These are phyloP conservation scores for Drosophila stalkeri DNA, from an alignment of 2,888 invertebrate genomes.

Conservation along the genomic window DNA sequence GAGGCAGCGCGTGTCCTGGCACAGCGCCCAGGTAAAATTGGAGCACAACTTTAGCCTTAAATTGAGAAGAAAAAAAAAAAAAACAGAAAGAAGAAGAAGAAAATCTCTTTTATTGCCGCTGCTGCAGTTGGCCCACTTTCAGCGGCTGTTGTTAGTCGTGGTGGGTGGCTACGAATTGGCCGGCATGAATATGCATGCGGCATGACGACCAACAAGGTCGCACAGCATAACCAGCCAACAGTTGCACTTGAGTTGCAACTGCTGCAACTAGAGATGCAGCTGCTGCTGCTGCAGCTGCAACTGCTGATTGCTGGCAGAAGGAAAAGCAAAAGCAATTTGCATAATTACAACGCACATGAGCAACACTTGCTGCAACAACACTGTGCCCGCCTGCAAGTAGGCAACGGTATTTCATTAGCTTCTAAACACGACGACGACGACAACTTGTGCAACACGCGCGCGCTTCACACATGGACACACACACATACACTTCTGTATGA, in stretches of 20 bases:
- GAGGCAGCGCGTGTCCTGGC: slow-evolving; percentile 55
- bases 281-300: slow-evolving; percentile 12
- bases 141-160: slow-evolving; percentile 28
- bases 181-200: slow-evolving; percentile 80
- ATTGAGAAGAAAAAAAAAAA: slow-evolving; percentile 62
- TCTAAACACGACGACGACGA: slow-evolving; percentile 24
- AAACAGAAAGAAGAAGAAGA: slow-evolving; percentile 5
- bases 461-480: slow-evolving; percentile 1
- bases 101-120: slow-evolving; percentile 43
- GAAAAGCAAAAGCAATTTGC: slow-evolving; percentile 64
- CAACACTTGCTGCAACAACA: slow-evolving; percentile 19
- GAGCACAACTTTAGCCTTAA: slow-evolving; percentile 59
- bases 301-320: slow-evolving; percentile 24
- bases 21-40: slow-evolving; percentile 53
- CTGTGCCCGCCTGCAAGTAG: slow-evolving; percentile 36
- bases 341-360: slow-evolving; percentile 77
- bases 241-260: slow-evolving; percentile 72
- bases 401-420: slow-evolving; percentile 57
- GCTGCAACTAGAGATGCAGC: slow-evolving; percentile 11
- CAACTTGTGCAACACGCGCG: slow-evolving; percentile 31
- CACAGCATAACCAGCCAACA: slow-evolving; percentile 49
- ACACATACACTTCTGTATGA: slow-evolving; percentile 3
- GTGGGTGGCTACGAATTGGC: slow-evolving; percentile 7
- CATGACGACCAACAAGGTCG: slow-evolving; percentile 62
- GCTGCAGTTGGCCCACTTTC: slow-evolving; percentile 64